Conservation (phyloP, 2,797 vertebrate genomes). For the Eulemur albifrons region DNA sequence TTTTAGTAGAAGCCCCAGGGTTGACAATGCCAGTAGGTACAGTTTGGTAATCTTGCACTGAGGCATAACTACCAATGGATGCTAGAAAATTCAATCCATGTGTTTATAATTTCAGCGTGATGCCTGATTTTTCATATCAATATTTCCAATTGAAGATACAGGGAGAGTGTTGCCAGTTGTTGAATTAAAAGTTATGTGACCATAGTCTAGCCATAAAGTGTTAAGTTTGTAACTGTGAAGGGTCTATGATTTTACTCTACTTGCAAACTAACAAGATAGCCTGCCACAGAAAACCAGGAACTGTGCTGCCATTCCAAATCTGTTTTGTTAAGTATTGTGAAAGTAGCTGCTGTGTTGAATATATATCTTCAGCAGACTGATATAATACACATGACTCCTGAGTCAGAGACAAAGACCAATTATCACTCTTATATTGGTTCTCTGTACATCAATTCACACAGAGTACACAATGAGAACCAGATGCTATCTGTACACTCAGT, state of each 20-base stretch:
- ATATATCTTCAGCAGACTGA: neutral
- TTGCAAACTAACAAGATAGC: neutral
- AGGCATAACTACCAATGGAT: neutral
- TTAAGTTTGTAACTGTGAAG: neutral
- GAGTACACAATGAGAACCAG: neutral
- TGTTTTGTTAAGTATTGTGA: neutral
- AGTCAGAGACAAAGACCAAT: neutral
- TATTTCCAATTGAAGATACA: conserved; percentile 15
- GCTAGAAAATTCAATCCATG: neutral
- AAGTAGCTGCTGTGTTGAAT: neutral
- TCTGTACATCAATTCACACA: neutral
- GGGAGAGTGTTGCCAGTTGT: neutral
- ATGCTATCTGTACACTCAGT: neutral
- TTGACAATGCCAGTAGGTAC: neutral
- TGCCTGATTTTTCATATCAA: neutral
- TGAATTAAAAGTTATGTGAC: neutral
- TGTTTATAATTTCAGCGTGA: neutral
- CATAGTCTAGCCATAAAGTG: neutral
- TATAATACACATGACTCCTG: neutral
- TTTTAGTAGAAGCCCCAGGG: neutral
- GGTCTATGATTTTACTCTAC: neutral
- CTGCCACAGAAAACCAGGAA: neutral
- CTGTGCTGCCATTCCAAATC: neutral
- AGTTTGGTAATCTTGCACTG: neutral
- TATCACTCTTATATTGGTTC: neutral